phyloP scores from a whole-genome alignment of 2,888 invertebrate genomes.

The Nasonia oneida region DNA sequence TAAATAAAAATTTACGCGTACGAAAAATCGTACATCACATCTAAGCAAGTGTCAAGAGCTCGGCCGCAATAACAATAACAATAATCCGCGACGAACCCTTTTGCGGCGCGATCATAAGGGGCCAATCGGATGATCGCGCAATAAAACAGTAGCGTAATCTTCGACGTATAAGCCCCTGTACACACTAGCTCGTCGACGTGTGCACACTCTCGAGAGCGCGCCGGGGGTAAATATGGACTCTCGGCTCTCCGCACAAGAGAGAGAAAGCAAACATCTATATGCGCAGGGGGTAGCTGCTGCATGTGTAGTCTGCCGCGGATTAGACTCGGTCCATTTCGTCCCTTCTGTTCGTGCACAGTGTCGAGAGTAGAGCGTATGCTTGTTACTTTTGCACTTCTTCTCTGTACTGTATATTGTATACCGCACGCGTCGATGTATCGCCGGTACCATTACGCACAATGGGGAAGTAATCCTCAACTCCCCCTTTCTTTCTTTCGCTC shows the following conservation, averaged over 20 bases:
- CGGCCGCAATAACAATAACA: not conserved
- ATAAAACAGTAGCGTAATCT: constrained; percentile 76
- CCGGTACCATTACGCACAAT: constrained; percentile 10
- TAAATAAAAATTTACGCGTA: constrained; percentile 8
- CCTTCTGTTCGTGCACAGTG: constrained; percentile 73
- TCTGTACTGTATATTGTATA: not conserved
- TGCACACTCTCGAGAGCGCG: not conserved
- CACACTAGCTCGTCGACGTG: too few species aligned
- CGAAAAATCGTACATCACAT: not conserved
- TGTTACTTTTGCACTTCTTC: constrained; percentile 40
- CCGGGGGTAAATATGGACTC: constrained; percentile 35
- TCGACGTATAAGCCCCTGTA: constrained; percentile 61
- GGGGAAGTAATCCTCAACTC: constrained; percentile 23
- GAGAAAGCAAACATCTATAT: constrained; percentile 1
- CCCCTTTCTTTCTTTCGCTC: not conserved
- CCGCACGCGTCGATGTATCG: constrained; percentile 4
- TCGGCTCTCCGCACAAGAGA: constrained; percentile 2
- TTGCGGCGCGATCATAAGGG: constrained; percentile 61
- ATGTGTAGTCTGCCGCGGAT: constrained; percentile 67
- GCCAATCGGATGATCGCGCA: constrained; percentile 76
- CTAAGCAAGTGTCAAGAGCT: not conserved
- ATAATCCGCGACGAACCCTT: constrained; percentile 62
- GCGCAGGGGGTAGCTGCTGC: not conserved
- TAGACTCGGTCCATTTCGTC: constrained; percentile 78
- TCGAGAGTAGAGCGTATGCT: not conserved